phyloP scores from a whole-genome alignment of 2,888 invertebrate genomes.

The Fabriciana adippe region DNA sequence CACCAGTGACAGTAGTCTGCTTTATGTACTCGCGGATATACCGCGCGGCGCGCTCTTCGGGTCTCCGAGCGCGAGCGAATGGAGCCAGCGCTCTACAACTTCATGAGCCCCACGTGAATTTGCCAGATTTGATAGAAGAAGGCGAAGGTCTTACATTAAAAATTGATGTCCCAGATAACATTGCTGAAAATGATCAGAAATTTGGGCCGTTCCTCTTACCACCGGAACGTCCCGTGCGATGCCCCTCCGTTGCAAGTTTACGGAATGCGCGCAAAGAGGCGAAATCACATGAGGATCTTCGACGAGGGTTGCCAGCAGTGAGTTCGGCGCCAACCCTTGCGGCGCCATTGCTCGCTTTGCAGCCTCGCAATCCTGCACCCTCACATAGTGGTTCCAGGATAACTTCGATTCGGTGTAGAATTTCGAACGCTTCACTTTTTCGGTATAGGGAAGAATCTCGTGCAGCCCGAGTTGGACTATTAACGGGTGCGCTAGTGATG shows the following conservation, averaged over 20 bases:
- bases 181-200: conserved; percentile 59
- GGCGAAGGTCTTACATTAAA: conserved; percentile 72
- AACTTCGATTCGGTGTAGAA: conserved; percentile 88
- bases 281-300: conserved; percentile 68
- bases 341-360: conserved; percentile 62
- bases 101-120: conserved; percentile 68
- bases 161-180: conserved; percentile 66
- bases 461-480: conserved; percentile 88
- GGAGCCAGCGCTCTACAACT: conserved; percentile 79
- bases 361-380: conserved; percentile 72
- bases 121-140: conserved; percentile 71
- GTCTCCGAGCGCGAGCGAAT: conserved; percentile 70
- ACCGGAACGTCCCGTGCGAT: conserved; percentile 69
- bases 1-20: conserved; percentile 84
- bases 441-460: conserved; percentile 94
- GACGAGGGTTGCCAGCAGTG: conserved; percentile 71
- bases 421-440: conserved; percentile 92
- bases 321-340: conserved; percentile 79
- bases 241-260: conserved; percentile 74
- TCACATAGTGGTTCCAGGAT: conserved; percentile 83
- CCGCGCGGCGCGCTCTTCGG: conserved; percentile 88
- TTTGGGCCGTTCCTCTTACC: conserved; percentile 75
- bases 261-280: conserved; percentile 69
- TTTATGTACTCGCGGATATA: conserved; percentile 89
- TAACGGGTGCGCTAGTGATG: conserved; percentile 87